Percentiles rank a stretch among this genome's conserved stretches.
phyloP scores from a whole-genome alignment of 2,113 vertebrate genomes.

The Chiloscyllium plagiosum region DNA sequence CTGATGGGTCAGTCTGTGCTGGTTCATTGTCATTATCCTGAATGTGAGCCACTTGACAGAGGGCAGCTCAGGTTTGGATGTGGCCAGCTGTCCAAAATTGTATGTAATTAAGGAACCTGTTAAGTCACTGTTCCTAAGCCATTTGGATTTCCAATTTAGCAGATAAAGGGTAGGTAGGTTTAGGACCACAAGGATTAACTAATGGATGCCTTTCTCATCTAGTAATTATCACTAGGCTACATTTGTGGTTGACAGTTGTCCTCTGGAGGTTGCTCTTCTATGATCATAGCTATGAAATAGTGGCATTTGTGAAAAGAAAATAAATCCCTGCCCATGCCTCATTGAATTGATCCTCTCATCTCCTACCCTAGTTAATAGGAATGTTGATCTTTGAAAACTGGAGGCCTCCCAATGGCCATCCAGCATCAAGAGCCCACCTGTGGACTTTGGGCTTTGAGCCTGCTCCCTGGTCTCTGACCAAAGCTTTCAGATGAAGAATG shows the following conservation, averaged over 20 bases:
- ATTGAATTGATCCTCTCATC: too few relatives aligned
- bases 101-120: not conserved
- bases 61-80: not conserved
- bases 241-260: not conserved
- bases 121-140: not conserved
- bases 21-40: not conserved
- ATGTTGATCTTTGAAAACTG: too few relatives aligned
- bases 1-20: not conserved
- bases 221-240: not conserved
- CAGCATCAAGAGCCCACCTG: too few relatives aligned
- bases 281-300: too few relatives aligned
- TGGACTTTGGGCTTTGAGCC: not conserved
- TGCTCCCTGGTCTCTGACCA: not conserved
- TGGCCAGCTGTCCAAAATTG: not conserved
- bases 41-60: not conserved
- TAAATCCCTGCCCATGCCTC: too few relatives aligned
- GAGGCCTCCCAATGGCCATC: too few relatives aligned
- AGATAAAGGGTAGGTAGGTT: not conserved
- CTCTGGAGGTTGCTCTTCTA: too few relatives aligned
- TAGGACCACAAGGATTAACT: not conserved
- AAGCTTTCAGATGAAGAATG: too few relatives aligned
- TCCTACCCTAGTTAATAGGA: too few relatives aligned
- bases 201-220: too few relatives aligned
- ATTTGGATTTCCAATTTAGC: not conserved
- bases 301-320: too few relatives aligned